These are phyloP conservation scores for Pomatorhinus ruficollis DNA, from an alignment of 2,113 vertebrate genomes.

Conservation along the genomic window DNA sequence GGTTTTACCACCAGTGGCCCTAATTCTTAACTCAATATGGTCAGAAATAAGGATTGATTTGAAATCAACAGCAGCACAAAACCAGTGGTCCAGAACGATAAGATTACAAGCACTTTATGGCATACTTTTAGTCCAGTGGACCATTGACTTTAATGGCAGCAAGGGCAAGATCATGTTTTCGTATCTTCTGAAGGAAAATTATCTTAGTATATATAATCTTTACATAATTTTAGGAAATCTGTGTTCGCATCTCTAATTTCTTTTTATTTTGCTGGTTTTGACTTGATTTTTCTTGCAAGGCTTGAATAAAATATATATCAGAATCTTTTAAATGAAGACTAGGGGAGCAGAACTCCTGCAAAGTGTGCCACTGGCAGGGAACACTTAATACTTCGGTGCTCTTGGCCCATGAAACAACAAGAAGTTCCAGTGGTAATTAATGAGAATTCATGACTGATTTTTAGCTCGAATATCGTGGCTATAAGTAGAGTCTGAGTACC, in stretches of 20 bases:
- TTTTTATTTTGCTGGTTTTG: background rate
- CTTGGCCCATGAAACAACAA: slow-evolving; percentile 34
- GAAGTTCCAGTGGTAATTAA: slow-evolving; percentile 39
- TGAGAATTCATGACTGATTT: slow-evolving; percentile 36
- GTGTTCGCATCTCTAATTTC: background rate
- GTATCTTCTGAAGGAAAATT: background rate
- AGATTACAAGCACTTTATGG: background rate
- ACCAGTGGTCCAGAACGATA: background rate
- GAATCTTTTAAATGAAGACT: background rate
- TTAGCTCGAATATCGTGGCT: slow-evolving; percentile 36
- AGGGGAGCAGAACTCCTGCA: background rate
- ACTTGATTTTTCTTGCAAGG: background rate
- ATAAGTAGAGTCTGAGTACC: background rate
- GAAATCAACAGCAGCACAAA: background rate
- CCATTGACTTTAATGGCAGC: background rate
- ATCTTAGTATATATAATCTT: background rate
- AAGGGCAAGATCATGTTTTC: background rate
- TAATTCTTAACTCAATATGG: background rate
- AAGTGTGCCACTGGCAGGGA: background rate
- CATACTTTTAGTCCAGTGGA: background rate
- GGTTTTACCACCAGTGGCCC: background rate
- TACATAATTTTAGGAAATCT: background rate
- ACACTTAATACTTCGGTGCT: slow-evolving; percentile 11
- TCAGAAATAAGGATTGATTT: background rate
- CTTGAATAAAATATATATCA: background rate